Evolutionary conservation across 2,888 invertebrate species (phyloP), one percentile per base, ranked within the genome.

Genomic region (Cerastoderma edule): DNA sequence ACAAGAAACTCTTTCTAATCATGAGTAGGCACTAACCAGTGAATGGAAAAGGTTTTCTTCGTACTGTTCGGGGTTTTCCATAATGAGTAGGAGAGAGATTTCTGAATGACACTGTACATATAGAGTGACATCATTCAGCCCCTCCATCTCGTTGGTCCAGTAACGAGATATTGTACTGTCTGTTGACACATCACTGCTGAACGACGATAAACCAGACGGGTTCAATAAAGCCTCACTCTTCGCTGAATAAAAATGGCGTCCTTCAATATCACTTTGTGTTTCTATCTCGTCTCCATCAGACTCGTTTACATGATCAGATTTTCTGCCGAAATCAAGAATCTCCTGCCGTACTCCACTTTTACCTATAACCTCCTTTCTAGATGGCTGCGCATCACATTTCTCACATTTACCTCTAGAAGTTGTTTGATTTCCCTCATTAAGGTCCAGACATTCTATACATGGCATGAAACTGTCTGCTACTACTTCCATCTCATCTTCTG

Each of bases 71-170:
- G 73, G 82, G 46, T 81, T 78, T 19, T 87, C 87, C 77, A 91
- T 76, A 48, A 91, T 68, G 54, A 91, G 67, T 32, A 89, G 53
- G 19, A 90, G 80, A 54, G 89, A 83, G 22, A 88, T 88, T 69
- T 90, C 90, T 6, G 89, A 87, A 60, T 89, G 88, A 68, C 89
- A 87, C 75, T 90, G 90, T 24, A 88, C 83, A 73, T 90, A 91
- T 66, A 91, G 65, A 24, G 84, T 87, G 35, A 89, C 69, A 48
- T 88, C 86, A 64, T 85, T 77, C 10, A 89, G 73, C 10, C 83
- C 83, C 27, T 87, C 84, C 73, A 76, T 74, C 32, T 78, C 81
- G 8, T 87, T 80, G 16, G 69, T 77, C 87, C 87, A 86, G 64
- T 72, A 73, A 8, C 67, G 74, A 32, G 82, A 82, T 32, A 82